phyloP scores from a whole-genome alignment of 2,797 vertebrate genomes.

The Micromesistius poutassou region DNA sequence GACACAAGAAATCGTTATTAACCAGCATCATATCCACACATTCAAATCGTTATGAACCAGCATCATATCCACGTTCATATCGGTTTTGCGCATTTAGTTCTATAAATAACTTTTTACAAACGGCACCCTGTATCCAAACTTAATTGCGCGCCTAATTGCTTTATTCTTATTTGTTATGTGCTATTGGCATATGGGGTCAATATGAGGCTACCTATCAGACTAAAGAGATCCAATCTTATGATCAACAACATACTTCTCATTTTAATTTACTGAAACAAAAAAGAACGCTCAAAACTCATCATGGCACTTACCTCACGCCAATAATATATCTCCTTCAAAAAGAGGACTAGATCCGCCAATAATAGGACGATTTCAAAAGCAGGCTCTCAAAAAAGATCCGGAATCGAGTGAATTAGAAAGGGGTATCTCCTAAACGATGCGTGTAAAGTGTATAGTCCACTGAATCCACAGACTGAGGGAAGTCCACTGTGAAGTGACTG shows the following conservation, averaged over 20 bases:
- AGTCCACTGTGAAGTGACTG: conserved; percentile 45
- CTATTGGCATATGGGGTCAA: background rate
- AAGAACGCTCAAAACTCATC: background rate
- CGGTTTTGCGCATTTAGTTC: background rate
- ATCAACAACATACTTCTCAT: background rate
- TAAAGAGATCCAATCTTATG: background rate
- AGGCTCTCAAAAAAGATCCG: background rate
- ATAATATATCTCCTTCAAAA: background rate
- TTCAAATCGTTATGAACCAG: conserved; percentile 16
- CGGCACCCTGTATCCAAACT: background rate
- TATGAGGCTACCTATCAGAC: background rate
- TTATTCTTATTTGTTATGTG: background rate
- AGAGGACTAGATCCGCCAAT: background rate
- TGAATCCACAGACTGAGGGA: conserved; percentile 59
- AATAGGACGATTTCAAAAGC: background rate
- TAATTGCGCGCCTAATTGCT: background rate
- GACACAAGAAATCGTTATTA: conserved; percentile 36
- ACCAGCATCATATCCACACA: background rate
- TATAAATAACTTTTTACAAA: background rate
- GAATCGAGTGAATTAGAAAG: conserved; percentile 4
- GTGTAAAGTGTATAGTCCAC: conserved; percentile 59
- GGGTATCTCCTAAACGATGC: conserved; percentile 39
- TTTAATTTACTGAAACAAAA: background rate
- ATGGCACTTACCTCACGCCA: background rate
- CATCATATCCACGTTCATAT: background rate